Percentiles rank a stretch among this genome's conserved stretches.
Conservation (phyloP, 2,797 vertebrate genomes). For the Sebastes iracundus region DNA sequence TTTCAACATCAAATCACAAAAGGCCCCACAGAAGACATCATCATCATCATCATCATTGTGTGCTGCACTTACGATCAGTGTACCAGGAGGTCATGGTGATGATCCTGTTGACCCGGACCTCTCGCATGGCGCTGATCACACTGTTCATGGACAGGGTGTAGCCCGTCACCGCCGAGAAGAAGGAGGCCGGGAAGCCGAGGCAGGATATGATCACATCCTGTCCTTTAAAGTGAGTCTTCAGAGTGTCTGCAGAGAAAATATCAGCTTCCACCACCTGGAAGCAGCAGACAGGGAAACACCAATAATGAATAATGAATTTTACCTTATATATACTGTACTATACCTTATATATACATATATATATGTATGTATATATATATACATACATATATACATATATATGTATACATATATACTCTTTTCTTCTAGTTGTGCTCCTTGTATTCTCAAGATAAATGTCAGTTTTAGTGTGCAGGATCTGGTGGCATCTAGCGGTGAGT, state of each 20-base stretch:
- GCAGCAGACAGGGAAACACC: neutral
- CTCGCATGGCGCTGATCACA: slow-evolving; percentile 75
- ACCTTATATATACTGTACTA: neutral
- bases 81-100: slow-evolving; percentile 88
- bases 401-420: too few relatives aligned
- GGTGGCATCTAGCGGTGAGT: too few relatives aligned
- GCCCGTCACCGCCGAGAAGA: slow-evolving; percentile 78
- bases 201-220: slow-evolving; percentile 86
- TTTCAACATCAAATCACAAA: neutral
- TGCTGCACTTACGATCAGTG: slow-evolving; percentile 77
- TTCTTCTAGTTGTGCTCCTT: neutral
- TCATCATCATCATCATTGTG: neutral
- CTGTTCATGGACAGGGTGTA: slow-evolving; percentile 82
- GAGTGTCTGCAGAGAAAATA: slow-evolving; percentile 80
- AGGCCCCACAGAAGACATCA: neutral
- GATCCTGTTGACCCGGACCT: slow-evolving; percentile 75
- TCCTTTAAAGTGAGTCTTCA: slow-evolving; percentile 80
- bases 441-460: neutral
- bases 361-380: too few relatives aligned
- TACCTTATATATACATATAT: too few relatives aligned
- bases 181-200: slow-evolving; percentile 82
- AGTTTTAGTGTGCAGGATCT: too few relatives aligned
- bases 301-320: neutral
- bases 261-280: slow-evolving; percentile 83
- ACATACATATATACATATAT: rapidly evolving